Evolutionary conservation across 2,888 invertebrate species (phyloP), one percentile per base, ranked within the genome.

Genomic region (Nasonovia ribisnigri): DNA sequence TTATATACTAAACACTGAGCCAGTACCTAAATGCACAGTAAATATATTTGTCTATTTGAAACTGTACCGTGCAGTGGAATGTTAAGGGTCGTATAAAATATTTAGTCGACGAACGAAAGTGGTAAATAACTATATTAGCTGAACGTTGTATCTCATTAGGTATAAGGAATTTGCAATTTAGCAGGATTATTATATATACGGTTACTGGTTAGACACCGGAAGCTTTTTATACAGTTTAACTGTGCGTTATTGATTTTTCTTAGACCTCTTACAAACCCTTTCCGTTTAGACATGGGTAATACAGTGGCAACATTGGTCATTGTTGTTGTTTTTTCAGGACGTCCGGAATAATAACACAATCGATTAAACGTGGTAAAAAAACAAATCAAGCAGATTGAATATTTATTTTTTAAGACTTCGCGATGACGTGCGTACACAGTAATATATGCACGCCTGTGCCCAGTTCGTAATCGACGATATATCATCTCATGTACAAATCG

Each of bases 191-290:
- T 84, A 43, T 29, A 43, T 87, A n/a, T n/a, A n/a, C 29, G 6
- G 26, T 57, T 57, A 57, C 26, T 57, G 67, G n/a, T 90, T 77
- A 48, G n/a, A 36, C 43, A 43, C 57, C 57, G 24, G 43, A 43
- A 57, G 46, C 60, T 89, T 90, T 90, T 60, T 90, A 36, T 42
- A 10, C 20, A 51, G 36, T 29, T 51, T 67, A 48, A 90, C 77
- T 77, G 57, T 29, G 42, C 42, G 77, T 90, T 84, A 90, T 90
- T 77, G 90, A 90, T 90, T 90, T 90, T 90, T 48, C 46, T 90
- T 48, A 84, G 77, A 90, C 90, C 77, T 51, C 11, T 84, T 16
- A 90, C 77, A 90, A 90, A 90, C 90, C 90, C 46, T 77, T 90
- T 51, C 13, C 36, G 13, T 51, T 90, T 36, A 29, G 36, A 90